Percentiles rank a stretch among this genome's conserved stretches.
phyloP scores from a whole-genome alignment of 2,113 vertebrate species.

The Megalops atlanticus region DNA sequence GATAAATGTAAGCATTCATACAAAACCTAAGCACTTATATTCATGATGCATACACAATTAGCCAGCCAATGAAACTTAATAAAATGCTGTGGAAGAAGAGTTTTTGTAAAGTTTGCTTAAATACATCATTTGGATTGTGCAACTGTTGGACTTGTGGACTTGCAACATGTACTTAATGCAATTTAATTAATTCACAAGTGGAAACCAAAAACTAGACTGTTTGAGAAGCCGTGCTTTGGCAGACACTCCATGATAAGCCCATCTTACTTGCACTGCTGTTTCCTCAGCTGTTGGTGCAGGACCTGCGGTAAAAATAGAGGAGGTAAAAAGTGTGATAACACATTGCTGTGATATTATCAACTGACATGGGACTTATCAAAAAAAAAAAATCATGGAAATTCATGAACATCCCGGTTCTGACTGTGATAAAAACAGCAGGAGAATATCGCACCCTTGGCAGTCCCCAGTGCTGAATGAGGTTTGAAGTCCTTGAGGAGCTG shows the following conservation, averaged over 20 bases:
- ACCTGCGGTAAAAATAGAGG: conserved; percentile 45
- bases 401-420: background rate
- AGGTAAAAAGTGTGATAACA: background rate
- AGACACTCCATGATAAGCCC: too few relatives aligned
- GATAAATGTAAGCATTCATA: too few relatives aligned
- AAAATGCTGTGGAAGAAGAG: too few relatives aligned
- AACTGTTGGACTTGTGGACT: too few relatives aligned
- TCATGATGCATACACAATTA: too few relatives aligned
- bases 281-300: conserved; percentile 49
- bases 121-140: too few relatives aligned
- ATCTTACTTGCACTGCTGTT: conserved; percentile 45
- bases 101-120: too few relatives aligned
- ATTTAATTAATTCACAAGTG: background rate
- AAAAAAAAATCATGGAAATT: background rate
- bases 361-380: background rate
- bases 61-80: too few relatives aligned
- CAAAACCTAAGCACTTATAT: too few relatives aligned
- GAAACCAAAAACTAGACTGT: background rate
- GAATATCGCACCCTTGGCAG: conserved; percentile 42
- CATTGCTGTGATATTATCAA: background rate
- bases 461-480: conserved; percentile 31
- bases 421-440: background rate
- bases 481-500: conserved; percentile 61
- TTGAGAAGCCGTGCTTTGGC: too few relatives aligned
- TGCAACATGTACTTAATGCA: too few relatives aligned